phyloP scores from a whole-genome alignment of 2,888 invertebrate genomes.

The Electrophaes corylata region DNA sequence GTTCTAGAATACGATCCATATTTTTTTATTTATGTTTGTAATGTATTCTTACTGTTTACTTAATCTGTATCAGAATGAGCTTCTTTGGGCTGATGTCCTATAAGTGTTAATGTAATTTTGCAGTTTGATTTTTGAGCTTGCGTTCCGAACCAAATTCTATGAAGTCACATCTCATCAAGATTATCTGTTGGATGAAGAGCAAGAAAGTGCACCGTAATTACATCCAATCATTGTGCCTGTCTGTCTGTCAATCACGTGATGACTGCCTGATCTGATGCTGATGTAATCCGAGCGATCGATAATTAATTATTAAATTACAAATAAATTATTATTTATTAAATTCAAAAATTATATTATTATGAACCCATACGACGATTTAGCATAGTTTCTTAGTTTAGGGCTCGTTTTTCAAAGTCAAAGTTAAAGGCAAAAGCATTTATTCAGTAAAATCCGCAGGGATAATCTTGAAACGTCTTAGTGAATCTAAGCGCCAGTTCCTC shows the following conservation, averaged over 20 bases:
- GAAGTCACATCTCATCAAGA: conserved; percentile 15
- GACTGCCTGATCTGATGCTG: conserved; percentile 15
- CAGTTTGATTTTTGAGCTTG: background rate
- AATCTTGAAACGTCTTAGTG: too few relatives aligned
- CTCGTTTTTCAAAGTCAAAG: too few relatives aligned
- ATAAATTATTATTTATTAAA: background rate
- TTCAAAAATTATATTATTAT: too few relatives aligned
- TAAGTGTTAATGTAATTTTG: background rate
- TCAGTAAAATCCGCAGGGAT: too few relatives aligned
- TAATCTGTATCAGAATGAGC: background rate
- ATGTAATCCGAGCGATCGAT: conserved; percentile 1
- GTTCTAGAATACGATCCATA: too few relatives aligned
- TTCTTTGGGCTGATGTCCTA: background rate
- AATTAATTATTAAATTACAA: background rate
- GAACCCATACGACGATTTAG: too few relatives aligned
- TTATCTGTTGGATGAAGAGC: conserved; percentile 15
- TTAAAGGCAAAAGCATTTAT: too few relatives aligned
- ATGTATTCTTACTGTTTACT: too few relatives aligned
- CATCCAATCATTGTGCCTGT: conserved; percentile 75
- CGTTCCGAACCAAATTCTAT: background rate
- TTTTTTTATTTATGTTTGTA: too few relatives aligned
- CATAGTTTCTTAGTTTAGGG: too few relatives aligned
- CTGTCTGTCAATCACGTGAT: conserved; percentile 70
- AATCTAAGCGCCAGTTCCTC: too few relatives aligned
- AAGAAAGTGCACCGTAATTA: conserved; percentile 80